Evolutionary conservation across 2,888 invertebrate species (phyloP).

Genomic region (Drosophila peninsularis): DNA sequence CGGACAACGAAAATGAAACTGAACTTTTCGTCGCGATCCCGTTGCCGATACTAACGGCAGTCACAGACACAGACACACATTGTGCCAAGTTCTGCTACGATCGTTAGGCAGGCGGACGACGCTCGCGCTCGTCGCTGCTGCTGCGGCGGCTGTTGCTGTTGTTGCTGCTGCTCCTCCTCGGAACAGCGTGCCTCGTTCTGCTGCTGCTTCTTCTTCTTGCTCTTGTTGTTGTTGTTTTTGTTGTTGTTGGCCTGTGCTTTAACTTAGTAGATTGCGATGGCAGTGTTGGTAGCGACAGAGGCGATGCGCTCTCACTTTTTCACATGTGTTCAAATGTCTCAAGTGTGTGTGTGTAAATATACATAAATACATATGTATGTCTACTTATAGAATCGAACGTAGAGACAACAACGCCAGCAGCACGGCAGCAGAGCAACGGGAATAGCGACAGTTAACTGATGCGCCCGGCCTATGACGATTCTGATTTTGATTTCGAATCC

Average conservation of each 20-base stretch:
- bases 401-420: slow-evolving; percentile 44
- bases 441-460: slow-evolving; percentile 62
- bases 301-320: slow-evolving; percentile 41
- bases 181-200: slow-evolving; percentile 22
- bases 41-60: slow-evolving; percentile 79
- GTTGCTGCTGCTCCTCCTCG: slow-evolving; percentile 42
- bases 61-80: slow-evolving; percentile 50
- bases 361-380: slow-evolving; percentile 55
- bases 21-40: slow-evolving; percentile 79
- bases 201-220: background rate
- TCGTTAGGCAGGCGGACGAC: slow-evolving; percentile 66
- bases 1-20: slow-evolving; percentile 79
- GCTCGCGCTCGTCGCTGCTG: slow-evolving; percentile 39
- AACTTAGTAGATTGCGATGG: slow-evolving; percentile 76
- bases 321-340: slow-evolving; percentile 68
- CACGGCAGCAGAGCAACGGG: slow-evolving; percentile 34
- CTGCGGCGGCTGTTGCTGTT: too few relatives aligned
- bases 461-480: slow-evolving; percentile 47
- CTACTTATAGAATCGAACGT: slow-evolving; percentile 74
- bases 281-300: slow-evolving; percentile 27
- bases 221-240: slow-evolving; percentile 21
- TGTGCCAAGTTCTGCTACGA: slow-evolving; percentile 67
- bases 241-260: slow-evolving; percentile 60
- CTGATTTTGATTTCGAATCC: slow-evolving; percentile 48
- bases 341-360: slow-evolving; percentile 45